Conservation (phyloP, 2,888 invertebrate genomes). For the Polymixis lichenea region DNA sequence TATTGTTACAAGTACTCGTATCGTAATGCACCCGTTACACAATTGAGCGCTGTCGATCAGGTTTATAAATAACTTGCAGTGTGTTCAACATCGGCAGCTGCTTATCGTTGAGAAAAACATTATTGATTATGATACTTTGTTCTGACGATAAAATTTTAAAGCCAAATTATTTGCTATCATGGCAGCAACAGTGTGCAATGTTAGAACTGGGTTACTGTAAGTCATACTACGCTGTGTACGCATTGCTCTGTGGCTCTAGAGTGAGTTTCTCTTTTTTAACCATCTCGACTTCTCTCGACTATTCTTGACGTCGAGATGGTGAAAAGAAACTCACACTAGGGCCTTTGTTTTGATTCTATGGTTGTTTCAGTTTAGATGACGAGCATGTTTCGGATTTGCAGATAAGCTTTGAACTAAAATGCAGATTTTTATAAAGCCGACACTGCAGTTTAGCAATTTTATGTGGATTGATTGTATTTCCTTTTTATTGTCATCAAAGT, state of each 20-base stretch:
- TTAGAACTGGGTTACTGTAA: not conserved
- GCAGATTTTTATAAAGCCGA: not conserved
- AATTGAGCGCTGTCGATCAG: slow-evolving; percentile 36
- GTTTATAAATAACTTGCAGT: slow-evolving; percentile 51
- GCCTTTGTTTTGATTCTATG: not conserved
- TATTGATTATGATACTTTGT: slow-evolving; percentile 39
- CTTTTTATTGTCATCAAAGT: no score
- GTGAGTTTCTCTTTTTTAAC: no score
- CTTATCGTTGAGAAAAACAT: slow-evolving; percentile 40
- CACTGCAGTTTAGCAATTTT: no score
- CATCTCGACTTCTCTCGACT: no score
- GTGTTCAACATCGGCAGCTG: slow-evolving; percentile 48
- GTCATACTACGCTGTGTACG: no score
- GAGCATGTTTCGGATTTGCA: not conserved
- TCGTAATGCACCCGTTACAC: slow-evolving; percentile 38
- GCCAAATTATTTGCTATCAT: slow-evolving; percentile 21
- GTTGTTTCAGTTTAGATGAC: not conserved
- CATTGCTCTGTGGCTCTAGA: no score
- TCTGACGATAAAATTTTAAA: slow-evolving; percentile 38
- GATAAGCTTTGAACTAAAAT: not conserved
- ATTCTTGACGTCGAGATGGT: no score
- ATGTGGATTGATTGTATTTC: no score
- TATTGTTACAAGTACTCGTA: slow-evolving; percentile 5
- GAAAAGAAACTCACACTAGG: no score
- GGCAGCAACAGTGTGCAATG: no score